Conservation (phyloP, 2,888 invertebrate genomes). For the Plagodis dolabraria region DNA sequence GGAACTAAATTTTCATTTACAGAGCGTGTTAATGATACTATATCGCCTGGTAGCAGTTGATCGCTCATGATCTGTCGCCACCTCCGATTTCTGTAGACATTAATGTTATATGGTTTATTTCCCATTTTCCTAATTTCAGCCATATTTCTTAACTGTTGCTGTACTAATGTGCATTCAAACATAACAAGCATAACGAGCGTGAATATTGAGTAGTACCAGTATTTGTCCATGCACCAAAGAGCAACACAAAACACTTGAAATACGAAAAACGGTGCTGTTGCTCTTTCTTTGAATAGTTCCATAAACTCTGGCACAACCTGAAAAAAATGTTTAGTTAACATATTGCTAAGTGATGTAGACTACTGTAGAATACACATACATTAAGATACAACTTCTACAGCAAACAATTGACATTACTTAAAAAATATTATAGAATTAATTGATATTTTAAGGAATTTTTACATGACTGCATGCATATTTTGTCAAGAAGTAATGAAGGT, state of each 20-base stretch:
- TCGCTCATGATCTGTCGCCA: conserved; percentile 95
- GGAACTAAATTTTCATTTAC: conserved; percentile 96
- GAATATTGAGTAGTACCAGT: conserved; percentile 99
- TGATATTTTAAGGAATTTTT: too few species aligned
- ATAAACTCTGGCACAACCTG: conserved; percentile 96
- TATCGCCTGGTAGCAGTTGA: conserved; percentile 97
- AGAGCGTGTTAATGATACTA: conserved; percentile 96
- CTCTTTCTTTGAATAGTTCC: conserved; percentile 98
- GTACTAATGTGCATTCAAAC: conserved; percentile 99
- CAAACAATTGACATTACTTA: too few species aligned
- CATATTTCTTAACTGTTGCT: conserved; percentile 99
- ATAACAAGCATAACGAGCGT: conserved; percentile 97
- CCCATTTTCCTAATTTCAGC: conserved; percentile 99
- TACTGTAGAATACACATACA: too few species aligned
- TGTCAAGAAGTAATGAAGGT: too few species aligned
- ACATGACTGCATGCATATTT: too few species aligned
- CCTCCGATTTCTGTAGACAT: conserved; percentile 95
- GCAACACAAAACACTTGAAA: conserved; percentile 99
- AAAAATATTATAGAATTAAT: too few species aligned
- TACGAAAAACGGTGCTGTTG: conserved; percentile 99
- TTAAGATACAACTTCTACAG: too few species aligned
- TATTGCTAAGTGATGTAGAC: background rate
- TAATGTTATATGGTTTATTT: conserved; percentile 96
- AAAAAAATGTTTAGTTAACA: conserved; percentile 43
- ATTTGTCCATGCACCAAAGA: conserved; percentile 99